These are phyloP conservation scores for Catharus fuscescens DNA, from an alignment of 2,113 vertebrate genomes.

Conservation along the genomic window DNA sequence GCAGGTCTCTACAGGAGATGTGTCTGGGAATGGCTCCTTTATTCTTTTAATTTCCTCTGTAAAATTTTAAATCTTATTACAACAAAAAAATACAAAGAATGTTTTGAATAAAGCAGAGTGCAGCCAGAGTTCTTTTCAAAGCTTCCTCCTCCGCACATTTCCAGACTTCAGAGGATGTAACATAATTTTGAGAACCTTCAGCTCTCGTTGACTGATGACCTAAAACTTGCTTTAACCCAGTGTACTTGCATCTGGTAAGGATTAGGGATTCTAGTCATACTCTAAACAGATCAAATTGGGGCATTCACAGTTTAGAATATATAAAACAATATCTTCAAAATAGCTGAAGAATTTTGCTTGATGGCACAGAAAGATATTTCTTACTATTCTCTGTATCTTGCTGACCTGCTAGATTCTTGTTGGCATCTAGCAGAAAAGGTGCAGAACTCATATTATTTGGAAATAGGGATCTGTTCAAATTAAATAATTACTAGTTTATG, in stretches of 20 bases:
- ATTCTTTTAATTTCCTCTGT: slow-evolving; percentile 38
- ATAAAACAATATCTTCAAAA: background rate
- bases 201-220: background rate
- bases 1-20: background rate
- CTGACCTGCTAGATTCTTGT: background rate
- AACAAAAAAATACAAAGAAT: background rate
- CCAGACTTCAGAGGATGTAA: background rate
- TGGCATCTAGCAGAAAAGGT: background rate
- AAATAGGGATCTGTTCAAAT: background rate
- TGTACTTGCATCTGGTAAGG: background rate
- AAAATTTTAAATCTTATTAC: slow-evolving; percentile 33
- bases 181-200: background rate
- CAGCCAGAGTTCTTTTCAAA: slow-evolving; percentile 24
- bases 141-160: background rate
- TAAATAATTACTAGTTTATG: background rate
- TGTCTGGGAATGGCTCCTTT: slow-evolving; percentile 14
- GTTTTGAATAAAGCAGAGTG: slow-evolving; percentile 19
- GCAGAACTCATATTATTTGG: background rate
- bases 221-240: background rate
- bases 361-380: background rate
- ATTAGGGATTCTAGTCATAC: background rate
- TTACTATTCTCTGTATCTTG: background rate
- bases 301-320: background rate
- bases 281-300: background rate
- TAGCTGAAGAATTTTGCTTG: background rate